phyloP scores from a whole-genome alignment of 1,140 invertebrate species.

The Microplitis mediator region DNA sequence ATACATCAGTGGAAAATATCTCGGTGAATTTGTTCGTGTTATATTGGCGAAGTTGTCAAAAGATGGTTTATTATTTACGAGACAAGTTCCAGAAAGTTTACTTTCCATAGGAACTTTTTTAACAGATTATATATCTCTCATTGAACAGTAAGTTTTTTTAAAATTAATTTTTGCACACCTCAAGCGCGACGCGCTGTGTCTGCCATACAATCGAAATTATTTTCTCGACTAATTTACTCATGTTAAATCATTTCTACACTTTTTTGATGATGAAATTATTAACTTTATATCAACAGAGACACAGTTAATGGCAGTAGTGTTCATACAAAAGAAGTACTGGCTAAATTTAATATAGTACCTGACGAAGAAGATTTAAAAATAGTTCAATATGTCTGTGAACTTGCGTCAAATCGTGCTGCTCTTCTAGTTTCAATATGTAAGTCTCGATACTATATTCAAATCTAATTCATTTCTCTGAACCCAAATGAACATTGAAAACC shows the following conservation, averaged over 20 bases:
- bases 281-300: conserved; percentile 52
- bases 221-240: too few relatives aligned
- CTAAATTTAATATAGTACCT: conserved; percentile 59
- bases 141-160: conserved; percentile 68
- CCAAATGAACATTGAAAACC: neutral
- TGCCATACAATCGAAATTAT: too few relatives aligned
- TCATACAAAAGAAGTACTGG: conserved; percentile 58
- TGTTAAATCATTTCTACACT: too few relatives aligned
- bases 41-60: conserved; percentile 64
- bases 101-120: conserved; percentile 65
- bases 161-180: neutral
- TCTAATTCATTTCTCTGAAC: conserved; percentile 14
- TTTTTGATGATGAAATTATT: too few relatives aligned
- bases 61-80: conserved; percentile 65
- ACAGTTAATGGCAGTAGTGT: conserved; percentile 50
- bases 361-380: conserved; percentile 72
- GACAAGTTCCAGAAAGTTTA: conserved; percentile 54
- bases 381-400: conserved; percentile 77
- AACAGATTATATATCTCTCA: conserved; percentile 74
- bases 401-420: conserved; percentile 80
- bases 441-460: conserved; percentile 42
- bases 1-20: conserved; percentile 71
- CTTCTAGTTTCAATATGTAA: conserved; percentile 78
- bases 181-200: too few relatives aligned
- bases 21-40: conserved; percentile 69